Evolutionary conservation across 2,888 invertebrate genomes (phyloP).

Genomic region (Drosophila robusta): DNA sequence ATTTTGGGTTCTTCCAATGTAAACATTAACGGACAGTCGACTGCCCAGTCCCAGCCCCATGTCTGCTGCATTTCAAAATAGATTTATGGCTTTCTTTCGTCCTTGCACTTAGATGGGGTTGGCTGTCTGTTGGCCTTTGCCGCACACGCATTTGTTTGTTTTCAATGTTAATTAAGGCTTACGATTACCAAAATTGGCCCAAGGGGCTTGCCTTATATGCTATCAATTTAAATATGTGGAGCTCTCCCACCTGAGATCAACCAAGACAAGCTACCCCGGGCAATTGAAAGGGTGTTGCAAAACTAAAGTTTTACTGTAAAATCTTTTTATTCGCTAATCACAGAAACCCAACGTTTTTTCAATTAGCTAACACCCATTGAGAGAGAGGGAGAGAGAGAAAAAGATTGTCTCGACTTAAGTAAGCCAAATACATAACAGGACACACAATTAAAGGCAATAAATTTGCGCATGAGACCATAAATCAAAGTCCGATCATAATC

Average conservation of each 20-base stretch:
- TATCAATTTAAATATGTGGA: not conserved
- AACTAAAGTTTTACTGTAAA: not conserved
- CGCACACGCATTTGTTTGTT: slow-evolving; percentile 73
- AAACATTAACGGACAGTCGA: slow-evolving; percentile 32
- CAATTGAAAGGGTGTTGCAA: not conserved
- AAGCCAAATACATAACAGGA: not conserved
- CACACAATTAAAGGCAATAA: slow-evolving; percentile 76
- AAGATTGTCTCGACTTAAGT: not conserved
- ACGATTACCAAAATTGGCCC: slow-evolving; percentile 55
- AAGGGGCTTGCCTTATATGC: slow-evolving; percentile 14
- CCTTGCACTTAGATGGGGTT: slow-evolving; percentile 37
- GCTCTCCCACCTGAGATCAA: too few relatives aligned
- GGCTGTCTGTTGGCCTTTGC: slow-evolving; percentile 34
- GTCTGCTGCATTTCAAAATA: slow-evolving; percentile 80
- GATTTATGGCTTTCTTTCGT: slow-evolving; percentile 81
- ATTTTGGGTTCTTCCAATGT: slow-evolving; percentile 39
- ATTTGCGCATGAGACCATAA: slow-evolving; percentile 68
- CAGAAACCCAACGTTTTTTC: slow-evolving; percentile 26
- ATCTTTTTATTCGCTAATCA: slow-evolving; percentile 18
- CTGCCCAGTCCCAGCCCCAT: slow-evolving; percentile 7
- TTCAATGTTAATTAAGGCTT: slow-evolving; percentile 81
- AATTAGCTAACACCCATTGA: slow-evolving; percentile 47
- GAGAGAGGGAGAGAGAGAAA: not conserved
- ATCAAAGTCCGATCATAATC: slow-evolving; percentile 80
- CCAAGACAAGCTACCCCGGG: too few relatives aligned